Evolutionary conservation across 2,797 vertebrate genomes (phyloP), one percentile per base, ranked within the genome.

Genomic region (Rhodeus uyekii): DNA sequence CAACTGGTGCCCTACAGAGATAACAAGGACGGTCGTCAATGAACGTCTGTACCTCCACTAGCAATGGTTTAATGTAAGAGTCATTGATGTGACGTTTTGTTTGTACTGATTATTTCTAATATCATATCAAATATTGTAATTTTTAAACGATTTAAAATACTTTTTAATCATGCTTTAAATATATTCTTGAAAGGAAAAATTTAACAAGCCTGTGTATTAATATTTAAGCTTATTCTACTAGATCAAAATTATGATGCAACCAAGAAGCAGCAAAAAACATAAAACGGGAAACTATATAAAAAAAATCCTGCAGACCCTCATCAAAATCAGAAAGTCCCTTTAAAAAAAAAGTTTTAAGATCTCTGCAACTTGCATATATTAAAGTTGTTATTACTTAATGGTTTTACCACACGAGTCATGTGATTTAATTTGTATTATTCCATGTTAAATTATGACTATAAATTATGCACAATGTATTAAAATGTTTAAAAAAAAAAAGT

Each of bases 1-100:
- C 68, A 64, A 68, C 75, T 82, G 38, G 71, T 87, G 55, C 60
- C 74, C 63, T 71, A 78, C 64, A 9, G 83, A 74, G 80, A 83
- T 85, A 76, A 50, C 12, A 67, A 22, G 24, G 71, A 50, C 22
- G 39, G 39, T 10, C 48, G 36, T 76, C 64, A 12, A 77, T 84
- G 18, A 74, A 64, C 14, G 16, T n/a, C 50, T 74, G 10, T 39
- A n/a, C 34, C 34, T 3, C 44, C 36, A 24, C 36, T 24, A 55
- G 4, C 34, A 81, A 50, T 29, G 9, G 34, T 53, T 75, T 65
- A 24, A 53, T 14, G 5, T 53, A n/a, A n/a, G 55, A 13, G 24
- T 61, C 36, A 19, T 39, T 76, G 73, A 29, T 36, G 14, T 74
- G 50, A 6, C 4, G 19, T 14, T 22, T 36, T 8, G 8, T 27